Percentiles rank a stretch among this genome's conserved stretches.
phyloP scores from a whole-genome alignment of 2,888 invertebrate species.

The Eubasilissa splendida region DNA sequence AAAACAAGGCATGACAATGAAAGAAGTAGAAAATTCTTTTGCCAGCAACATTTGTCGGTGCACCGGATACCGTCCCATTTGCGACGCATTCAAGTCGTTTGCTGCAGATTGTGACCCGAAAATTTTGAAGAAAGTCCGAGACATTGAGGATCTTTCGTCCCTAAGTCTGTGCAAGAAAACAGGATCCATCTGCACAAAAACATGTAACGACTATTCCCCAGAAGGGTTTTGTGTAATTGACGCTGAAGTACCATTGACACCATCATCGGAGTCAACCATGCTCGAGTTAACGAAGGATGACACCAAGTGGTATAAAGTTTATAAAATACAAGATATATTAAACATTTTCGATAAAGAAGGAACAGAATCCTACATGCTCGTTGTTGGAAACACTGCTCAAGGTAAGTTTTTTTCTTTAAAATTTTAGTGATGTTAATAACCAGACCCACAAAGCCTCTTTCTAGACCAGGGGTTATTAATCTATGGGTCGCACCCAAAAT shows the following conservation, averaged over 20 bases:
- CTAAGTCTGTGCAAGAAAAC: slow-evolving; percentile 60
- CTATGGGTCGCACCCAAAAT: no score
- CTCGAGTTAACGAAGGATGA: slow-evolving; percentile 68
- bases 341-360: slow-evolving; percentile 64
- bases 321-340: slow-evolving; percentile 24
- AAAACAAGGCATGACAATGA: slow-evolving; percentile 72
- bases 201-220: slow-evolving; percentile 62
- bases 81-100: slow-evolving; percentile 85
- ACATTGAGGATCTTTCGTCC: slow-evolving; percentile 65
- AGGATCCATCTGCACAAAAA: slow-evolving; percentile 62
- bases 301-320: slow-evolving; percentile 65
- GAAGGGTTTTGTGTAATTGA: slow-evolving; percentile 65
- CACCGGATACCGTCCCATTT: slow-evolving; percentile 85
- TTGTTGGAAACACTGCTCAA: slow-evolving; percentile 84
- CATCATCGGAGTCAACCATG: slow-evolving; percentile 67
- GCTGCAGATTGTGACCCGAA: slow-evolving; percentile 70
- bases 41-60: slow-evolving; percentile 87
- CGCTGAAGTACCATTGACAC: slow-evolving; percentile 55
- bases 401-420: slow-evolving; percentile 67
- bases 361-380: slow-evolving; percentile 71
- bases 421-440: no score
- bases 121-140: slow-evolving; percentile 63
- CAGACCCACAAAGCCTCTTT: no score
- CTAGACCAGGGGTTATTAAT: no score
- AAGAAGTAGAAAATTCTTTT: slow-evolving; percentile 82